These are phyloP conservation scores for Tragulus kanchil DNA, from an alignment of 2,113 vertebrate genomes.

Conservation along the genomic window DNA sequence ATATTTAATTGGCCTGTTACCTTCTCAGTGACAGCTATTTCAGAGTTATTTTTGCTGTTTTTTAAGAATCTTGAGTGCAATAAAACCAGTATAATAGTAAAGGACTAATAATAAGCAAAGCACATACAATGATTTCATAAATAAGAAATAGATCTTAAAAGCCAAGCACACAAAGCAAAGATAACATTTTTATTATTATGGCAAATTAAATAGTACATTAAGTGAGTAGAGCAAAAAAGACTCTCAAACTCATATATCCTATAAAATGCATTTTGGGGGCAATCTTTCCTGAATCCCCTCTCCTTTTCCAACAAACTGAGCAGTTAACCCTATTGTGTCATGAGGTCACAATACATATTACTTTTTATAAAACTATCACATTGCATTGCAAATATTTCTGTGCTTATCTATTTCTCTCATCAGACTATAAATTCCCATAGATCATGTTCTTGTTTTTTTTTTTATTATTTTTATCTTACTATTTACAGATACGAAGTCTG, in stretches of 20 bases:
- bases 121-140: slow-evolving; percentile 23
- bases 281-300: not conserved
- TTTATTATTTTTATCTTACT: slow-evolving; percentile 4
- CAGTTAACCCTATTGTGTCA: not conserved
- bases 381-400: not conserved
- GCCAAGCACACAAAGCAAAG: not conserved
- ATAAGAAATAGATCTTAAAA: slow-evolving; percentile 50
- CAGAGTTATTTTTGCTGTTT: slow-evolving; percentile 7
- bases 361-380: not conserved
- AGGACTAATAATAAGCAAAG: slow-evolving; percentile 5
- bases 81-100: slow-evolving; percentile 47
- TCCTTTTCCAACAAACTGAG: not conserved
- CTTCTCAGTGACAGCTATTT: slow-evolving; percentile 3
- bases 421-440: not conserved
- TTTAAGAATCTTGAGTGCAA: slow-evolving; percentile 16
- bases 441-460: too few species aligned
- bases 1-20: slow-evolving; percentile 4
- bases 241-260: not conserved
- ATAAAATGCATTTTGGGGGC: not conserved
- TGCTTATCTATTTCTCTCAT: not conserved
- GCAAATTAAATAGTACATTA: not conserved
- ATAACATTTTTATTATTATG: slow-evolving; percentile 41
- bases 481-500: slow-evolving; percentile 6
- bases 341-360: not conserved
- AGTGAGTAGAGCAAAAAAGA: not conserved